Conservation (phyloP, 2,888 invertebrate species). For the Phania funesta region DNA sequence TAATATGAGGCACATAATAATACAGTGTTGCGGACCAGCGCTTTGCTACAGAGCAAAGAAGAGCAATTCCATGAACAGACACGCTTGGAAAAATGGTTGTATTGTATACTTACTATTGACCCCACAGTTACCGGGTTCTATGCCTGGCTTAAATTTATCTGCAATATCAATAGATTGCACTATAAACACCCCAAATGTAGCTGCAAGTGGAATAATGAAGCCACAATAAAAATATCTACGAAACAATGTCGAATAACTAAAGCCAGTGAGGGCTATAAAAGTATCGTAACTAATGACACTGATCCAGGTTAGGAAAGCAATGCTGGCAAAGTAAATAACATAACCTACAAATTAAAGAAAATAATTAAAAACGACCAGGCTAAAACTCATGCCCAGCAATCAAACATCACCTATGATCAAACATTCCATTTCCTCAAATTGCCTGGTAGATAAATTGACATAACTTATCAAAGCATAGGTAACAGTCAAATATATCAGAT, state of each 20-base stretch:
- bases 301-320: constrained; percentile 13
- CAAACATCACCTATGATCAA: background rate
- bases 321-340: constrained; percentile 10
- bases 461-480: background rate
- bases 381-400: background rate
- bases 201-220: background rate
- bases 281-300: constrained; percentile 24
- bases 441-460: background rate
- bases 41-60: constrained; percentile 1
- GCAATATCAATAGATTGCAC: background rate
- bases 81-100: too few relatives aligned
- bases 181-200: background rate
- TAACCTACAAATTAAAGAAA: background rate
- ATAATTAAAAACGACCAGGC: background rate
- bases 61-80: too few relatives aligned
- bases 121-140: background rate
- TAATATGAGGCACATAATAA: constrained; percentile 16
- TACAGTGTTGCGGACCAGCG: constrained; percentile 29
- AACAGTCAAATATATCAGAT: constrained; percentile 10
- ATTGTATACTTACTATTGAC: constrained; percentile 27
- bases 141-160: constrained; percentile 1
- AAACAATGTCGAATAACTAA: background rate
- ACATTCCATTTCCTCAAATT: background rate
- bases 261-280: background rate
- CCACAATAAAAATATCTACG: background rate